Conservation (phyloP, 2,797 vertebrate species). For the Myotis myotis region DNA sequence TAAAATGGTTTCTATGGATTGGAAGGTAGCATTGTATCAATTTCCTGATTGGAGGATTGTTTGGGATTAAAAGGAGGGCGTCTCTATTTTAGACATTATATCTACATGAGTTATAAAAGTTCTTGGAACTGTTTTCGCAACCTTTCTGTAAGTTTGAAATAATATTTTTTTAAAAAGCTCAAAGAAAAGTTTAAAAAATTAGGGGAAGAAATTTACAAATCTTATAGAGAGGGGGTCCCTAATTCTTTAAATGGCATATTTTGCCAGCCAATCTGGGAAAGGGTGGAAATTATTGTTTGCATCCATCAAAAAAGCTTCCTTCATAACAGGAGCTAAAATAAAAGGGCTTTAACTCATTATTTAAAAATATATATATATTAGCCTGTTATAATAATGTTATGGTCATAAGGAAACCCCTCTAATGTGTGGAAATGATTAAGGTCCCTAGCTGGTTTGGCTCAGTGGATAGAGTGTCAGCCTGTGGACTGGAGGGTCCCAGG, state of each 20-base stretch:
- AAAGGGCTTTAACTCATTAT: neutral
- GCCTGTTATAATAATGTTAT: no score
- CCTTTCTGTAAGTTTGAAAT: neutral
- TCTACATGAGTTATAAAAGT: neutral
- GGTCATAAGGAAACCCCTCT: no score
- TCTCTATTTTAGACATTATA: neutral
- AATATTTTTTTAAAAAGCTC: neutral
- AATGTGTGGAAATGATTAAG: no score
- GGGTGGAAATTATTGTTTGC: neutral
- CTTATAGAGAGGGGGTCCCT: neutral
- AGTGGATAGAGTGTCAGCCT: no score
- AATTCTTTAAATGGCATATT: neutral
- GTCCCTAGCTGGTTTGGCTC: no score
- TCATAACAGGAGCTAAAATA: neutral
- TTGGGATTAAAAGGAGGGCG: neutral
- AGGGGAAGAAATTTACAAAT: neutral
- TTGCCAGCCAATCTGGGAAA: conserved; percentile 40
- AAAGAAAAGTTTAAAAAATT: neutral
- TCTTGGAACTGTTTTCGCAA: neutral
- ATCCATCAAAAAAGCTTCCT: neutral
- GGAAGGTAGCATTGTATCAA: neutral
- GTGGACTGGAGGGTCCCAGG: no score
- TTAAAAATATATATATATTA: no score
- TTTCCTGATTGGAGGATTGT: neutral
- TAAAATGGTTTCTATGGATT: neutral